Percentiles rank a stretch among this genome's conserved stretches.
phyloP scores from a whole-genome alignment of 2,113 vertebrate species.

The Actinemys pallida region DNA sequence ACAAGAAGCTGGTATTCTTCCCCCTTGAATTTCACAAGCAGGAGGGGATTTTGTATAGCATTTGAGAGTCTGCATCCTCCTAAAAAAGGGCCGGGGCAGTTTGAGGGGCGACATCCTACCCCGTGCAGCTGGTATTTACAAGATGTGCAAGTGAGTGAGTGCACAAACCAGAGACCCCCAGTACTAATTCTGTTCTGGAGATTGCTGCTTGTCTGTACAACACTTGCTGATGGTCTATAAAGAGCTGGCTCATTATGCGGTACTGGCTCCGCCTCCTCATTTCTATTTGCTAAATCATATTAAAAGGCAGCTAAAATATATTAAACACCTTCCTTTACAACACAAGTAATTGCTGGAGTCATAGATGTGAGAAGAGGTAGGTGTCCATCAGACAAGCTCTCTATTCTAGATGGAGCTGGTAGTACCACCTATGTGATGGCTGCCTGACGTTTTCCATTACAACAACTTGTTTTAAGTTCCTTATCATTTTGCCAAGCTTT shows the following conservation, averaged over 20 bases:
- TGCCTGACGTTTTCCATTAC: accelerated
- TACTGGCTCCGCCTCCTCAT: not conserved
- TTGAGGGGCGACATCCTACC: not conserved
- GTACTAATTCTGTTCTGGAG: not conserved
- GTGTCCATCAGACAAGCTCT: not conserved
- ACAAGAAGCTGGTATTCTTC: not conserved
- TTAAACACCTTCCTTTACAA: not conserved
- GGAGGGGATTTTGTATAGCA: not conserved
- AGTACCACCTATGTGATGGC: not conserved
- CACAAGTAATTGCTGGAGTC: accelerated
- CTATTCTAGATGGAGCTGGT: not conserved
- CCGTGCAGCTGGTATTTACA: not conserved
- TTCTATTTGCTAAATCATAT: not conserved
- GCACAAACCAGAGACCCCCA: not conserved
- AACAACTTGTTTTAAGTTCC: not conserved
- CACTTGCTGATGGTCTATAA: not conserved
- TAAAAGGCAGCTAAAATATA: not conserved
- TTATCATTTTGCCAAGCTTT: not conserved
- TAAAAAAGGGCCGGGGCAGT: not conserved
- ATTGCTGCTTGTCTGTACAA: not conserved
- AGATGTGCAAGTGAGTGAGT: not conserved
- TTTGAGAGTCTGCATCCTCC: not conserved
- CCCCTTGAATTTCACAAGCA: accelerated
- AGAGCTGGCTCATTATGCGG: not conserved
- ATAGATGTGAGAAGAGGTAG: not conserved